Evolutionary conservation across 2,113 vertebrate genomes (phyloP).

Genomic region (Mesocricetus auratus): DNA sequence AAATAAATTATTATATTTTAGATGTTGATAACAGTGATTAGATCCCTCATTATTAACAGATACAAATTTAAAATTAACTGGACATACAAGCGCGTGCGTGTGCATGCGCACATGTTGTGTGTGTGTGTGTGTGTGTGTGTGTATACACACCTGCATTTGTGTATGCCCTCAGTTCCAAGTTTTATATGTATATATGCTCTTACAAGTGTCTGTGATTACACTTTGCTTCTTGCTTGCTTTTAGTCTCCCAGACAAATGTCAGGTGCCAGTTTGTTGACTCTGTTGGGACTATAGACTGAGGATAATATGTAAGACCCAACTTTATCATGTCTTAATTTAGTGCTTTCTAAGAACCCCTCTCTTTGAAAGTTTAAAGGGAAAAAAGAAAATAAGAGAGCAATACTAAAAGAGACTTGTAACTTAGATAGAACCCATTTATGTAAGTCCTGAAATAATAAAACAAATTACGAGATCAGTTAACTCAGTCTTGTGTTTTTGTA

Average conservation of each 20-base stretch:
- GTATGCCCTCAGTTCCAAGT: neutral
- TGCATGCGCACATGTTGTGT: neutral
- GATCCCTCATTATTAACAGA: neutral
- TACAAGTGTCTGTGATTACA: neutral
- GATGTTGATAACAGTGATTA: neutral
- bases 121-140: neutral
- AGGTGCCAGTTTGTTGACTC: neutral
- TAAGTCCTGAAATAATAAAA: constrained; percentile 59
- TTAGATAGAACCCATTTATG: constrained; percentile 43
- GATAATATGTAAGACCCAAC: neutral
- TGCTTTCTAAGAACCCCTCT: constrained; percentile 52
- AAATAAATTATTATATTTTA: neutral
- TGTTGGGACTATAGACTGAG: neutral
- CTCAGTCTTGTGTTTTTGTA: constrained; percentile 58
- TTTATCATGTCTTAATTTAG: constrained; percentile 56
- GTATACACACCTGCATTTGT: neutral
- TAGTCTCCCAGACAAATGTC: neutral
- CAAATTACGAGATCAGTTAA: constrained; percentile 61
- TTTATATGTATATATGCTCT: neutral
- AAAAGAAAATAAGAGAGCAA: neutral
- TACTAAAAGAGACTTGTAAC: neutral
- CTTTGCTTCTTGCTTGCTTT: neutral
- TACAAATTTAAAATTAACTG: neutral
- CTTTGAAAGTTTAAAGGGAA: constrained; percentile 43
- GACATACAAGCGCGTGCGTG: neutral